Percentiles rank a stretch among this genome's conserved stretches.
These are phyloP conservation scores for Stenchaetothrips biformis DNA, from an alignment of 2,888 invertebrate species.

Conservation along the genomic window DNA sequence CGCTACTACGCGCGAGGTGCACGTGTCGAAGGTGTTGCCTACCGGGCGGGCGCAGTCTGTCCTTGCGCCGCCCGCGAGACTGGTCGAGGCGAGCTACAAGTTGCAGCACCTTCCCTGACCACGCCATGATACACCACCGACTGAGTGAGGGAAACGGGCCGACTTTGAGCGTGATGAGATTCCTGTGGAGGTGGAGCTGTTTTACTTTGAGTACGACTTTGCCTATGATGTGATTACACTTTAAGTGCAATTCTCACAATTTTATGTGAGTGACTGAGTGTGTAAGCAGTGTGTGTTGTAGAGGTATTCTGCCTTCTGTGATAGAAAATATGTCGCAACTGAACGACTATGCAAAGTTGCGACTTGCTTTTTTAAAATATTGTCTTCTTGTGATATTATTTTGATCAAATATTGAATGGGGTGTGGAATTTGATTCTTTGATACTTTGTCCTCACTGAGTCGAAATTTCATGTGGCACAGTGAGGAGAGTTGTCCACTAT, in stretches of 20 bases:
- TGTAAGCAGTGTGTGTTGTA: background rate
- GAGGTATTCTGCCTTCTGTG: conserved; percentile 15
- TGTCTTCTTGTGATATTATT: too few species aligned
- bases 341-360: too few species aligned
- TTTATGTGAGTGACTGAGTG: background rate
- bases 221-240: background rate
- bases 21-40: background rate
- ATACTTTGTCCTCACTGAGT: too few species aligned
- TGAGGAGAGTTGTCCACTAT: too few species aligned
- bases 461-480: too few species aligned
- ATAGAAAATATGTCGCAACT: background rate
- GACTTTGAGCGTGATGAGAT: background rate
- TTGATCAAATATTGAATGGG: too few species aligned
- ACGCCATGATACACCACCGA: background rate
- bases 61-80: too few species aligned
- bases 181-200: background rate
- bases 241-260: background rate
- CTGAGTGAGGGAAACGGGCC: background rate
- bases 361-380: too few species aligned
- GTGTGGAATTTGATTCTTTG: too few species aligned
- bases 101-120: background rate
- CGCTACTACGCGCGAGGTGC: background rate
- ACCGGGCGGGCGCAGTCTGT: too few species aligned
- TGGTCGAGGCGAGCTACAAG: too few species aligned
- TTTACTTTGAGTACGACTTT: background rate